Percentiles rank a stretch among this genome's conserved stretches.
These are phyloP conservation scores for Gnathonemus echidnorhynchus DNA, from an alignment of 2,113 vertebrate genomes.

Conservation along the genomic window DNA sequence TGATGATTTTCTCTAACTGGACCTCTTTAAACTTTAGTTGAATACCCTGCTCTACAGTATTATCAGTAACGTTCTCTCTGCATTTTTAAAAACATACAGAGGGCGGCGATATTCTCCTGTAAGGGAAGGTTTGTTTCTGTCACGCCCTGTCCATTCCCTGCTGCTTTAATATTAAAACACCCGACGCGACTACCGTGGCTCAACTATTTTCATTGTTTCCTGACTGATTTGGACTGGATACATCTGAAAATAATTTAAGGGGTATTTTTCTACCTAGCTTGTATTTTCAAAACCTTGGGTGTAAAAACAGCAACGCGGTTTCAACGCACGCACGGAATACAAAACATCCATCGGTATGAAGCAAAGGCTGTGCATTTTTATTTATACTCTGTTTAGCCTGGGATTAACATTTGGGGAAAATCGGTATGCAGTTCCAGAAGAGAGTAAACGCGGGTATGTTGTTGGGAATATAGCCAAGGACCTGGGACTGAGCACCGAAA, in stretches of 20 bases:
- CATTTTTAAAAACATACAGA: neutral
- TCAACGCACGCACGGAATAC: neutral
- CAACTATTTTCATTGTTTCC: neutral
- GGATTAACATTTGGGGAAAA: neutral
- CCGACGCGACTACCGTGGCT: neutral
- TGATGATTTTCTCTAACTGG: too few relatives aligned
- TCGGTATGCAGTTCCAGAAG: constrained; percentile 60
- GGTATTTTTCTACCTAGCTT: neutral
- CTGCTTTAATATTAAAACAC: neutral
- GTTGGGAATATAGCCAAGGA: neutral
- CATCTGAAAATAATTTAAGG: neutral
- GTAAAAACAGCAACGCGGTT: neutral
- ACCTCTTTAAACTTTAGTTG: too few relatives aligned
- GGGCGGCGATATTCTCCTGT: neutral
- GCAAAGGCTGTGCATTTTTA: neutral
- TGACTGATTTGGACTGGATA: neutral
- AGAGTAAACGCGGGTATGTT: constrained; percentile 58
- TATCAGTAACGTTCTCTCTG: neutral
- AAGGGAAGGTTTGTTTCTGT: neutral
- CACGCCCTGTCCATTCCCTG: neutral
- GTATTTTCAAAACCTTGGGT: neutral
- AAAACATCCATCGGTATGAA: neutral
- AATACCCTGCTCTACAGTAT: neutral
- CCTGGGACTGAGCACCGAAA: constrained; percentile 38
- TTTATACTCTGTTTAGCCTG: neutral